phyloP scores from a whole-genome alignment of 2,797 vertebrate genomes.

The Aeoliscus strigatus region DNA sequence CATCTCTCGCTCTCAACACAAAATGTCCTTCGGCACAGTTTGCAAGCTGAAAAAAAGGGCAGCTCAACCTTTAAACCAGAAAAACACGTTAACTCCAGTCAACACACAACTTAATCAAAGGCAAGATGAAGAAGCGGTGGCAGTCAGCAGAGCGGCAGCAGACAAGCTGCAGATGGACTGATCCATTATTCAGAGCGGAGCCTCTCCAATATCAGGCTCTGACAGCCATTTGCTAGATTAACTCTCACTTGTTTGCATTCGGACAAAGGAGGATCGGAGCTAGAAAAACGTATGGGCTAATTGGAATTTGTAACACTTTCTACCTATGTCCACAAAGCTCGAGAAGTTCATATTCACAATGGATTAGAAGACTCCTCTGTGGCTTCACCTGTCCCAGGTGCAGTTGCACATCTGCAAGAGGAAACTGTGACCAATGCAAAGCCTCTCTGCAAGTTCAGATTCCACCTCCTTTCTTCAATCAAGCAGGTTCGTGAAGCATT shows the following conservation, averaged over 20 bases:
- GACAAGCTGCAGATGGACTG: conserved; percentile 47
- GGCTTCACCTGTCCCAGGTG: too few species aligned
- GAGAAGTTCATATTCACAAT: conserved; percentile 27
- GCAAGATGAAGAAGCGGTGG: conserved; percentile 27
- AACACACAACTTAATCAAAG: conserved; percentile 41
- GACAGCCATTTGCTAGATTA: conserved; percentile 71
- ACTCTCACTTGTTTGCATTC: conserved; percentile 57
- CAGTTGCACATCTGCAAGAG: too few species aligned
- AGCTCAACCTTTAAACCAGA: conserved; percentile 34
- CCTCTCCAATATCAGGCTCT: conserved; percentile 45
- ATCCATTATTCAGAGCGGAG: conserved; percentile 64
- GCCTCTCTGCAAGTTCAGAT: too few species aligned
- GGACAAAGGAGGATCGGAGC: conserved; percentile 28
- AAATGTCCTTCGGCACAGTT: conserved; percentile 5
- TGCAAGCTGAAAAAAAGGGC: conserved; percentile 13
- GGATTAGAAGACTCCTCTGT: background rate
- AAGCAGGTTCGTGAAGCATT: too few species aligned
- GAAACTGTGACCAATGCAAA: too few species aligned
- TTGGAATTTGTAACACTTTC: conserved; percentile 31
- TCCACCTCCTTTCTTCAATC: too few species aligned
- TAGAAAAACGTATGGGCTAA: conserved; percentile 30
- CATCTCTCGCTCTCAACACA: background rate
- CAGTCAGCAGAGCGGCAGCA: conserved; percentile 37
- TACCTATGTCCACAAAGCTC: too few species aligned
- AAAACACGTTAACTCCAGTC: conserved; percentile 42